A percentile compares a stretch with the other conserved stretches of the same genome.
Evolutionary conservation across 2,888 invertebrate species (phyloP).

Genomic region (Apoda limacodes): DNA sequence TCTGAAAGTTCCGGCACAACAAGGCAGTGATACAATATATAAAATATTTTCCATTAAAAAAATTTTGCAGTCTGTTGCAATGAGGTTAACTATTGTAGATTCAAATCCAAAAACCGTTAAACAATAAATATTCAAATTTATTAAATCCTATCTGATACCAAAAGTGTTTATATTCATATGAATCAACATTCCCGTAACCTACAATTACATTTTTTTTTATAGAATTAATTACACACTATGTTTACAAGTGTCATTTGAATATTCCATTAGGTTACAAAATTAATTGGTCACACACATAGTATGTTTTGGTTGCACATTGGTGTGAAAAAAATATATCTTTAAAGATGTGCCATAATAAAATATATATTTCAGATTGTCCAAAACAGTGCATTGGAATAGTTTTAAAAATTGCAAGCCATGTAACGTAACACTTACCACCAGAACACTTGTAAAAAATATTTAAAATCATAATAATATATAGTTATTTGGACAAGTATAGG

Average conservation of each 20-base stretch:
- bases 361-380: too few species aligned
- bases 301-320: too few species aligned
- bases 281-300: too few species aligned
- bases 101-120: constrained; percentile 68
- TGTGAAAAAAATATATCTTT: too few species aligned
- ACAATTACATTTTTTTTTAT: constrained; percentile 62
- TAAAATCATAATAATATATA: too few species aligned
- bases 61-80: constrained; percentile 65
- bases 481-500: too few species aligned
- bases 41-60: constrained; percentile 64
- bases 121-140: constrained; percentile 57
- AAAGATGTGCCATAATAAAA: too few species aligned
- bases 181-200: constrained; percentile 65
- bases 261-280: constrained; percentile 54
- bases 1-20: constrained; percentile 59
- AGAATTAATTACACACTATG: constrained; percentile 62
- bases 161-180: constrained; percentile 48
- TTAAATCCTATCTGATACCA: constrained; percentile 63
- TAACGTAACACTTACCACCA: too few species aligned
- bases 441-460: too few species aligned
- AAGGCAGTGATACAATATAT: constrained; percentile 67
- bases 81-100: constrained; percentile 67
- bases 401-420: too few species aligned
- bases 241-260: constrained; percentile 58
- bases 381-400: too few species aligned